Conservation (phyloP, 2,888 invertebrate genomes). For the Microctonus aethiopoides region DNA sequence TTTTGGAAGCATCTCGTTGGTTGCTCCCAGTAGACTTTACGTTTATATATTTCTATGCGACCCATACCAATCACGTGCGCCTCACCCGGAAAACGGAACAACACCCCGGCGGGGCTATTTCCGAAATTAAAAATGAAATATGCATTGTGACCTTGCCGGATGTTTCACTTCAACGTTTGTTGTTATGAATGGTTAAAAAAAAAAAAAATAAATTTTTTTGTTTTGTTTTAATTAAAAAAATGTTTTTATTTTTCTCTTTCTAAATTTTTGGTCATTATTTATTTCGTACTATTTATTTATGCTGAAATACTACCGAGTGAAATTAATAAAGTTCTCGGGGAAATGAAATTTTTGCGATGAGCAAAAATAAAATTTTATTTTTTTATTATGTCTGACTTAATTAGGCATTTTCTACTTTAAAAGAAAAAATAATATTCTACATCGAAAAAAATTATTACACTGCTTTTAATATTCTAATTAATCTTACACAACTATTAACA, state of each 20-base stretch:
- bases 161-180: conserved; percentile 49
- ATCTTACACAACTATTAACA: too few species aligned
- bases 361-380: too few species aligned
- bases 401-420: too few species aligned
- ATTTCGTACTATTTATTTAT: too few species aligned
- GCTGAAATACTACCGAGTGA: too few species aligned
- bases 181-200: neutral
- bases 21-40: conserved; percentile 14
- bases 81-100: conserved; percentile 43
- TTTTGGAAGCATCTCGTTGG: conserved; percentile 14
- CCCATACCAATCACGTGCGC: conserved; percentile 40
- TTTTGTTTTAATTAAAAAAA: neutral
- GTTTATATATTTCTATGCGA: neutral
- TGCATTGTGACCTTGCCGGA: conserved; percentile 42
- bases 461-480: too few species aligned
- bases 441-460: too few species aligned
- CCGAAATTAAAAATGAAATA: conserved; percentile 56
- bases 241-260: neutral
- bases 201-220: neutral
- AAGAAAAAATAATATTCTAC: too few species aligned
- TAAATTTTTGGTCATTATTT: neutral
- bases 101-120: conserved; percentile 50
- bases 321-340: too few species aligned
- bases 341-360: too few species aligned
- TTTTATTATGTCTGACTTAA: too few species aligned